Evolutionary conservation across 2,797 vertebrate species (phyloP).

Genomic region (Sebastes paucispinis): DNA sequence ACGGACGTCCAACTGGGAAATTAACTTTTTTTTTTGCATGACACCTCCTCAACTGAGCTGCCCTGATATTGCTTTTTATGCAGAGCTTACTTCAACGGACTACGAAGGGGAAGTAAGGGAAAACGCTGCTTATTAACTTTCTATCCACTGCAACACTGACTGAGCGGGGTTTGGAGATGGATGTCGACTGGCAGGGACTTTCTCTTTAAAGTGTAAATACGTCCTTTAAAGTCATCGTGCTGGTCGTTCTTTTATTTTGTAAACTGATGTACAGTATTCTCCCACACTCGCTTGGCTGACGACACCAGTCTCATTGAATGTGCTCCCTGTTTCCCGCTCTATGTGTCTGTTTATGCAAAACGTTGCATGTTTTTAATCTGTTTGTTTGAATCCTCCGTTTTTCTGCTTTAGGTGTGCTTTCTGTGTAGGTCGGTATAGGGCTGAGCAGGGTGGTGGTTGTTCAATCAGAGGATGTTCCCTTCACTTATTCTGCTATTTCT

Average conservation of each 20-base stretch:
- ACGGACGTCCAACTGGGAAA: slow-evolving; percentile 66
- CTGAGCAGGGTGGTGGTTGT: slow-evolving; percentile 61
- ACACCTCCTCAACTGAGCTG: slow-evolving; percentile 65
- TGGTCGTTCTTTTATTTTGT: slow-evolving; percentile 43
- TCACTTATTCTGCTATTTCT: slow-evolving; percentile 6
- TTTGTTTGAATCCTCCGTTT: slow-evolving; percentile 50
- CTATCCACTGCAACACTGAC: slow-evolving; percentile 40
- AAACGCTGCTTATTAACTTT: slow-evolving; percentile 57
- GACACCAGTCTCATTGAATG: slow-evolving; percentile 67
- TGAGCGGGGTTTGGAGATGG: slow-evolving; percentile 25
- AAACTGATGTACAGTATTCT: slow-evolving; percentile 73
- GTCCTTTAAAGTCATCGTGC: slow-evolving; percentile 57
- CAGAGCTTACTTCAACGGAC: slow-evolving; percentile 56
- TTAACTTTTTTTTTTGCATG: slow-evolving; percentile 75
- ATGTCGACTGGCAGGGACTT: slow-evolving; percentile 44
- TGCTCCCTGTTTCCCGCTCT: slow-evolving; percentile 67
- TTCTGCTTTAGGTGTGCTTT: slow-evolving; percentile 56
- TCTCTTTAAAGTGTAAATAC: slow-evolving; percentile 73
- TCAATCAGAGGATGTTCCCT: slow-evolving; percentile 29
- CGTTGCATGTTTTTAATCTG: slow-evolving; percentile 77
- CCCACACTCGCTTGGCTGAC: slow-evolving; percentile 53
- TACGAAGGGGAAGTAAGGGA: slow-evolving; percentile 2
- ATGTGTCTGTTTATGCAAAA: slow-evolving; percentile 66
- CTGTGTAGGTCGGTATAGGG: slow-evolving; percentile 57
- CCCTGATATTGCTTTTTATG: slow-evolving; percentile 70